These are phyloP conservation scores for Callaeas wilsoni DNA, from an alignment of 2,113 vertebrate genomes.

Conservation along the genomic window DNA sequence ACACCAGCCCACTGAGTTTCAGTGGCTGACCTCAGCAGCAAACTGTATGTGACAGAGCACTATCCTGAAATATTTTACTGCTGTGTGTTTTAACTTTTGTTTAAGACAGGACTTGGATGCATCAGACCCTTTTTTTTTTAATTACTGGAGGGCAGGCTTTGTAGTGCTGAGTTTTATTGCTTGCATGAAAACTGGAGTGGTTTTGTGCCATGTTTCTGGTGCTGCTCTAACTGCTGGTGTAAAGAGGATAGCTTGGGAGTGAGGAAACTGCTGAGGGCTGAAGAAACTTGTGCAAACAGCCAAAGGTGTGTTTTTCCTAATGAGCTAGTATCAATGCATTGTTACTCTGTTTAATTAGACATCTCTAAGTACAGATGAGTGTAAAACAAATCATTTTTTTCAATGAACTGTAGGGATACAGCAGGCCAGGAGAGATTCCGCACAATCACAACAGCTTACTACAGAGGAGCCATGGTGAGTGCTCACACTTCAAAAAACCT, in stretches of 20 bases:
- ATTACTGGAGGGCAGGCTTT: not conserved
- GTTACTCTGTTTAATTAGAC: not conserved
- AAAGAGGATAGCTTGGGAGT: not conserved
- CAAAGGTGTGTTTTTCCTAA: not conserved
- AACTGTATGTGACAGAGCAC: not conserved
- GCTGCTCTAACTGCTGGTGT: not conserved
- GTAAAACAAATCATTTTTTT: not conserved
- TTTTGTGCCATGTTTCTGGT: not conserved
- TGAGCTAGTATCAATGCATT: not conserved
- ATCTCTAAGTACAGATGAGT: not conserved
- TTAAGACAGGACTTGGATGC: not conserved
- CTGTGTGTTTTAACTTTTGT: not conserved
- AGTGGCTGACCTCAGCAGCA: not conserved
- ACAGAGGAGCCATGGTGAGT: slow-evolving; percentile 92
- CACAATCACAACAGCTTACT: slow-evolving; percentile 91
- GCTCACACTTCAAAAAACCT: not conserved
- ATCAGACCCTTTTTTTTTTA: not conserved
- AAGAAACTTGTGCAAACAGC: not conserved
- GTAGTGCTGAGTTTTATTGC: not conserved
- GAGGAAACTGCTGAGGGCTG: not conserved
- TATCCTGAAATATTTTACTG: not conserved
- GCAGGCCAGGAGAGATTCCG: slow-evolving; percentile 91
- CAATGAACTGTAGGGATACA: slow-evolving; percentile 79
- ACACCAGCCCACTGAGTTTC: not conserved
- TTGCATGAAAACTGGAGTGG: not conserved